A percentile compares a stretch with the other conserved stretches of the same genome.
phyloP scores from a whole-genome alignment of 2,797 vertebrate genomes.

The Schizothorax lantsangensis region DNA sequence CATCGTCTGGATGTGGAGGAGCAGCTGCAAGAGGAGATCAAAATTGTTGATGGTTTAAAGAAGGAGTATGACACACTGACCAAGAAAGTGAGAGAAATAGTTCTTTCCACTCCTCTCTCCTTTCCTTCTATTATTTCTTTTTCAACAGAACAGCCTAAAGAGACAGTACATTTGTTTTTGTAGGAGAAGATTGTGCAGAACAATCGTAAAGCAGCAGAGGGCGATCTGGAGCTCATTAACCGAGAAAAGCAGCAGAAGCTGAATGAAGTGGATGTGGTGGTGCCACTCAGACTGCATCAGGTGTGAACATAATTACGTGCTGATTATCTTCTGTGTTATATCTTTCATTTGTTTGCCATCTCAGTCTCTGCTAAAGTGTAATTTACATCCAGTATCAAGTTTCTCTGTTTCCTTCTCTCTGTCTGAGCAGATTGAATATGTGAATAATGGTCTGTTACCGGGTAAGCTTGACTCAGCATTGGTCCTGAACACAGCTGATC shows the following conservation, averaged over 20 bases:
- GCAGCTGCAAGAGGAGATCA: constrained; percentile 82
- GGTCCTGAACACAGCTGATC: constrained; percentile 79
- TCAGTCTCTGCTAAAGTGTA: background rate
- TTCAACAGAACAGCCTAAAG: background rate
- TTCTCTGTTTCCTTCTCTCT: background rate
- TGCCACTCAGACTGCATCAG: constrained; percentile 91
- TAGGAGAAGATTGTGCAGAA: constrained; percentile 77
- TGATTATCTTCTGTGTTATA: background rate
- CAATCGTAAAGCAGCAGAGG: constrained; percentile 74
- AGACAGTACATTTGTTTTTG: background rate
- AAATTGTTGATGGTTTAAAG: constrained; percentile 78
- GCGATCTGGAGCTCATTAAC: constrained; percentile 85
- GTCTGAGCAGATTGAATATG: constrained; percentile 78
- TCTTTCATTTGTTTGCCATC: background rate
- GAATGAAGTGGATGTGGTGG: constrained; percentile 86
- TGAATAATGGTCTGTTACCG: constrained; percentile 75
- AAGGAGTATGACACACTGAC: constrained; percentile 80
- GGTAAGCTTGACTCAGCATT: constrained; percentile 79
- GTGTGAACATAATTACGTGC: constrained; percentile 68
- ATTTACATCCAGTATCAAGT: background rate
- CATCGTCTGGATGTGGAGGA: constrained; percentile 85
- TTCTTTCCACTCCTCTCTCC: background rate
- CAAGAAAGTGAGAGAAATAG: constrained; percentile 79
- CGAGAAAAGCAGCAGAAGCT: constrained; percentile 89
- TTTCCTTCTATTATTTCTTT: background rate